These are phyloP conservation scores for Macaca nemestrina DNA, from an alignment of 2,113 vertebrate species.

Conservation along the genomic window DNA sequence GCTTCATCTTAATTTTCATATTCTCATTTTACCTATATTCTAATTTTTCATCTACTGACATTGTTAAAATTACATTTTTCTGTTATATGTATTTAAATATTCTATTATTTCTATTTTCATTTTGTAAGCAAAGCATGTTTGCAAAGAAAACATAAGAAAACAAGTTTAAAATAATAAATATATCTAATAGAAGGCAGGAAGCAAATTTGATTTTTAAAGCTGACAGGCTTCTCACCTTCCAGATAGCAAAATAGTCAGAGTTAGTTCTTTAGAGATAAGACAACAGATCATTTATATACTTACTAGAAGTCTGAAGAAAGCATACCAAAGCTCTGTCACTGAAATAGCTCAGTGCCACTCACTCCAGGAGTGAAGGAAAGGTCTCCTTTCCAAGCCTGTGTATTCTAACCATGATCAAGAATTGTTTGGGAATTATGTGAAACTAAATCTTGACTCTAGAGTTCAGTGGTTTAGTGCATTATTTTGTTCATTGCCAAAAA, in stretches of 20 bases:
- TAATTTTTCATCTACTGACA: not conserved
- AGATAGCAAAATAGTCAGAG: not conserved
- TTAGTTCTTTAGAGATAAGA: not conserved
- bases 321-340: not conserved
- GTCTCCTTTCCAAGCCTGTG: not conserved
- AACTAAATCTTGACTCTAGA: not conserved
- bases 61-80: not conserved
- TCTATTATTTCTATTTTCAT: not conserved
- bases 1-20: not conserved
- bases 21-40: not conserved
- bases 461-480: not conserved
- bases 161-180: not conserved
- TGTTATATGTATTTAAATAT: conserved; percentile 8
- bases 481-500: not conserved
- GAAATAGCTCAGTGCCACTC: not conserved
- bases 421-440: not conserved
- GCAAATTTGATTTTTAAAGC: not conserved
- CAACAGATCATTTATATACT: not conserved
- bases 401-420: not conserved
- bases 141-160: not conserved
- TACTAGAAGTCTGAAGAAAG: not conserved
- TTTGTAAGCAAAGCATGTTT: not conserved
- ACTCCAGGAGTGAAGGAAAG: not conserved
- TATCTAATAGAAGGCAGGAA: not conserved
- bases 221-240: not conserved